Evolutionary conservation across 2,888 invertebrate species (phyloP).

Genomic region (Galeopsomyia nigrocyanea): DNA sequence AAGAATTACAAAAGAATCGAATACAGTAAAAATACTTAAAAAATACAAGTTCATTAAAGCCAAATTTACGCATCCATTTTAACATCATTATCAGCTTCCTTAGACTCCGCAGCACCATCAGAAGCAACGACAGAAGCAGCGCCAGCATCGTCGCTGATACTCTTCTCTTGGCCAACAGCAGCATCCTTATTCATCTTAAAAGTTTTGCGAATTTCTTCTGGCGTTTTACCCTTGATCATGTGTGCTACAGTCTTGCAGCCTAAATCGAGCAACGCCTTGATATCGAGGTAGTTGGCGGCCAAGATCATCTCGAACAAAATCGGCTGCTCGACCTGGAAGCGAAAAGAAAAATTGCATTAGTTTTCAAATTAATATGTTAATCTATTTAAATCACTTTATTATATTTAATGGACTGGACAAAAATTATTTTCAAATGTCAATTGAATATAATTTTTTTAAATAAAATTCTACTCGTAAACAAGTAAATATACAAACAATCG

Average conservation of each 20-base stretch:
- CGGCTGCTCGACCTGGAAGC: constrained; percentile 90
- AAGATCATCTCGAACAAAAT: constrained; percentile 96
- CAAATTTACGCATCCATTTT: too few relatives aligned
- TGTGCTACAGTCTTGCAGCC: constrained; percentile 99
- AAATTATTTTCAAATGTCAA: too few relatives aligned
- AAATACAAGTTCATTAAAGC: too few relatives aligned
- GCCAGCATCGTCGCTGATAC: constrained; percentile 96
- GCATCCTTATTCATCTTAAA: constrained; percentile 98
- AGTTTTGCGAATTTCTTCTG: constrained; percentile 96
- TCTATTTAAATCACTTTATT: too few relatives aligned
- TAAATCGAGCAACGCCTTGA: constrained; percentile 94
- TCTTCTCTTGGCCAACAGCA: constrained; percentile 96
- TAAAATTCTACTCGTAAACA: background rate
- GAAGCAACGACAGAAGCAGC: too few relatives aligned
- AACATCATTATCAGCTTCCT: too few relatives aligned
- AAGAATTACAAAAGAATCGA: too few relatives aligned
- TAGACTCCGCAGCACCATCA: too few relatives aligned
- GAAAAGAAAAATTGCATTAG: constrained; percentile 26
- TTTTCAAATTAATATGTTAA: too few relatives aligned
- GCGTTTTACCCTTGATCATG: constrained; percentile 98
- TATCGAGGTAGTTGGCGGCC: constrained; percentile 97
- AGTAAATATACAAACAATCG: background rate
- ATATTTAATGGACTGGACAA: too few relatives aligned
- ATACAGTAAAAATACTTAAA: too few relatives aligned
- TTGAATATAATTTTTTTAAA: too few relatives aligned